A percentile compares a stretch with the other conserved stretches of the same genome.
phyloP scores from a whole-genome alignment of 2,113 vertebrate species.

The Aegithalos caudatus region DNA sequence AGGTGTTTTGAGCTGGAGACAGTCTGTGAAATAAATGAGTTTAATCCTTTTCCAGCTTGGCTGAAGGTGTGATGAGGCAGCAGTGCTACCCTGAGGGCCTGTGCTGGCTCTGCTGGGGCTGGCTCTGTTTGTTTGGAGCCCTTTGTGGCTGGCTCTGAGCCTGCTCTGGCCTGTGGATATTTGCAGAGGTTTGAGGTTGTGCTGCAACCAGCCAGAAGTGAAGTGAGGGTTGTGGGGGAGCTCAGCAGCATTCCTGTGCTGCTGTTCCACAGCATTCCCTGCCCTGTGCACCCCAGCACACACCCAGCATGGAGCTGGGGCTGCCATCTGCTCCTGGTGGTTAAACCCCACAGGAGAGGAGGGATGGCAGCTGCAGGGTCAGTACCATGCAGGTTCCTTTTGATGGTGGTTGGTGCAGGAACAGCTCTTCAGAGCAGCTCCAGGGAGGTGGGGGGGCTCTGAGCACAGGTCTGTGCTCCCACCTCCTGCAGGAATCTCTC shows the following conservation, averaged over 20 bases:
- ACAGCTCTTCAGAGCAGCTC: background rate
- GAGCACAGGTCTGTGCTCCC: background rate
- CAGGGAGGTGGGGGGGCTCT: background rate
- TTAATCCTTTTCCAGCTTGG: background rate
- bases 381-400: background rate
- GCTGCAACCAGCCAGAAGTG: background rate
- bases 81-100: background rate
- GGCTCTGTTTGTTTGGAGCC: background rate
- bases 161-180: background rate
- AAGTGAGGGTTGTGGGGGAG: background rate
- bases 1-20: background rate
- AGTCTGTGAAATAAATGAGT: background rate
- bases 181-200: background rate
- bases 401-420: background rate
- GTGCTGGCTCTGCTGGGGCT: background rate
- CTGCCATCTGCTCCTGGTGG: background rate
- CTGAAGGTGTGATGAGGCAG: background rate
- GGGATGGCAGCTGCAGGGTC: background rate
- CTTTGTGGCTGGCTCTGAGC: background rate
- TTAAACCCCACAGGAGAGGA: background rate
- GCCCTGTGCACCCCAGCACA: background rate
- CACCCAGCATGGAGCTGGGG: background rate
- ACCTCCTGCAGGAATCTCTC: background rate
- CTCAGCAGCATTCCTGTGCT: background rate
- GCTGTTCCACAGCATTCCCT: background rate